Conservation (phyloP, 2,888 invertebrate genomes). For the Pemphredon lugubris region DNA sequence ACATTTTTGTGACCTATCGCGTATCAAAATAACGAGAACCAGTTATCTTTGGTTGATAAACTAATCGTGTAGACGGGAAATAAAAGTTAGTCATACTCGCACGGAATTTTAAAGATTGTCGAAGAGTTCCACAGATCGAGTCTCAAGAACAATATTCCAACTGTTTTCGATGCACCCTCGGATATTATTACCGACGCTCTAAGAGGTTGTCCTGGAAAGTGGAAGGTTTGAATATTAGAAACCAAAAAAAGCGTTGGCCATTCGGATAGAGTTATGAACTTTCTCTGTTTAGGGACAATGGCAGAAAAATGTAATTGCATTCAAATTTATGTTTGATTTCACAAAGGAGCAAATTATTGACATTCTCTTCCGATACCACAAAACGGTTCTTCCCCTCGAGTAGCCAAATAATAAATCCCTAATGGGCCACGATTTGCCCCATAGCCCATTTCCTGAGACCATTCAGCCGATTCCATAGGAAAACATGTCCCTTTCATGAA, state of each 20-base stretch:
- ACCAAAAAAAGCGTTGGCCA: too few species aligned
- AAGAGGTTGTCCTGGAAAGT: slow-evolving; percentile 83
- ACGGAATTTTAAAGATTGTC: slow-evolving; percentile 81
- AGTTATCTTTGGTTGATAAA: too few species aligned
- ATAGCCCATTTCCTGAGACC: slow-evolving; percentile 77
- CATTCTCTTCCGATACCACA: slow-evolving; percentile 82
- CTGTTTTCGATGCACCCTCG: slow-evolving; percentile 78
- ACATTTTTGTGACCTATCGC: too few species aligned
- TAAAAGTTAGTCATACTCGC: slow-evolving; percentile 80
- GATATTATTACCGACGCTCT: slow-evolving; percentile 82
- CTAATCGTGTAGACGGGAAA: too few species aligned
- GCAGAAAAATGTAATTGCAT: slow-evolving; percentile 51
- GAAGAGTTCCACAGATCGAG: slow-evolving; percentile 78
- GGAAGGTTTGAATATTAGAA: too few species aligned
- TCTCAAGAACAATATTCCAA: slow-evolving; percentile 81
- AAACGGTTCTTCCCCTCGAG: slow-evolving; percentile 81
- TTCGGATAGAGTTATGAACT: too few species aligned
- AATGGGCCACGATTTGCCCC: slow-evolving; percentile 75
- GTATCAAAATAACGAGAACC: too few species aligned
- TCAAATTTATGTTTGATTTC: neutral
- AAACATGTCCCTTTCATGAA: slow-evolving; percentile 83
- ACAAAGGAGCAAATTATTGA: too few species aligned
- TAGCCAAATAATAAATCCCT: slow-evolving; percentile 83
- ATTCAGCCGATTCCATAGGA: slow-evolving; percentile 77
- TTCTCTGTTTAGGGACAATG: too few species aligned